Conservation (phyloP, 2,113 vertebrate genomes). For the Zosterops borbonicus region DNA sequence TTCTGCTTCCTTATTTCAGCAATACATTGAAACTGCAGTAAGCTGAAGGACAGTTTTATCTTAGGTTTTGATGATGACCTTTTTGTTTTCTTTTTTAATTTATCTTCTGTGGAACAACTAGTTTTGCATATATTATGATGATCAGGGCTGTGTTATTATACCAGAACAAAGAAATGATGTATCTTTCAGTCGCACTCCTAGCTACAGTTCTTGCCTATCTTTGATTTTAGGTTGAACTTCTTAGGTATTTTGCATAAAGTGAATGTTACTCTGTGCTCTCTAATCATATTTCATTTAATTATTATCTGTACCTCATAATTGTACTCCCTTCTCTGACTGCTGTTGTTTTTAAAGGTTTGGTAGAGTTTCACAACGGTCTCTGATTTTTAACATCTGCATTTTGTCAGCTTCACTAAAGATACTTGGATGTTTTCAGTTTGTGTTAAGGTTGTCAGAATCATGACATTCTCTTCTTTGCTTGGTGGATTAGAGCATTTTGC, state of each 20-base stretch:
- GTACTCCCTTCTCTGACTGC: neutral
- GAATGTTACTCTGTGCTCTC: neutral
- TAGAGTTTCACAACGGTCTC: neutral
- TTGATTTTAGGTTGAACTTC: neutral
- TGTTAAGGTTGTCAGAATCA: neutral
- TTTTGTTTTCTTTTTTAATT: neutral
- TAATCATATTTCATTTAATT: slow-evolving; percentile 21
- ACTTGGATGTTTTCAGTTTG: neutral
- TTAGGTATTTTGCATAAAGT: neutral
- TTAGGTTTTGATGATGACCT: neutral
- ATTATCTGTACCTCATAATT: neutral
- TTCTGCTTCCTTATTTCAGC: neutral
- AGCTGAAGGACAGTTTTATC: neutral
- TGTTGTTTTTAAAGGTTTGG: neutral
- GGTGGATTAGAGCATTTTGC: neutral
- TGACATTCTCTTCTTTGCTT: neutral
- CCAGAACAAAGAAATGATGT: neutral
- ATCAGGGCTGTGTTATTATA: neutral
- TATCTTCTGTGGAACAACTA: neutral
- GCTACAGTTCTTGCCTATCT: neutral
- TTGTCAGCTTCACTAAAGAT: neutral
- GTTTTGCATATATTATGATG: neutral
- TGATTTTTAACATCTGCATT: neutral
- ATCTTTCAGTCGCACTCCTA: neutral
- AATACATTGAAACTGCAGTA: neutral